Conservation (phyloP, 2,113 vertebrate species). For the Myrmecophaga tridactyla region DNA sequence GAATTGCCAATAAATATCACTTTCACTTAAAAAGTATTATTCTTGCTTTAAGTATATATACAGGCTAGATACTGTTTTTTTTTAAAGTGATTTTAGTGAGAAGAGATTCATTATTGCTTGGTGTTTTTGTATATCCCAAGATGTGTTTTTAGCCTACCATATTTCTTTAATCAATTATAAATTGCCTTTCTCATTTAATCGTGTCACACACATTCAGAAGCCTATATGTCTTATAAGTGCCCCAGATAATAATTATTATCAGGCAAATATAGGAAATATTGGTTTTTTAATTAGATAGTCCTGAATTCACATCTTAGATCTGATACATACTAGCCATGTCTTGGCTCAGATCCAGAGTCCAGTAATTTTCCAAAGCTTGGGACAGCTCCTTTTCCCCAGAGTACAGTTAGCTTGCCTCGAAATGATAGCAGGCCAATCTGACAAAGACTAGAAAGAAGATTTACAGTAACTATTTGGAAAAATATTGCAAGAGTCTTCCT, state of each 20-base stretch:
- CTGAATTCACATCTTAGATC: not conserved
- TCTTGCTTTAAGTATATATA: not conserved
- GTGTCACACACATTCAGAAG: not conserved
- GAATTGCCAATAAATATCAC: not conserved
- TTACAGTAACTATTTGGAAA: not conserved
- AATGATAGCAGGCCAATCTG: not conserved
- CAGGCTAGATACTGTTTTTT: not conserved
- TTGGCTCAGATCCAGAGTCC: not conserved
- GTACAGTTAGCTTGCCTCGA: not conserved
- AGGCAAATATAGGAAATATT: not conserved
- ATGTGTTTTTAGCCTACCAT: not conserved
- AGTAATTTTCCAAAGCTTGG: not conserved
- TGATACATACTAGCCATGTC: not conserved
- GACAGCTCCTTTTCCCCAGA: not conserved
- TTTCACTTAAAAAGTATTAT: not conserved
- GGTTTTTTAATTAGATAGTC: not conserved
- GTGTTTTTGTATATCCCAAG: not conserved
- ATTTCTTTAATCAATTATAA: slow-evolving; percentile 6
- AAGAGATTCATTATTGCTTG: not conserved
- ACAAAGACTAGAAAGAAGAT: not conserved
- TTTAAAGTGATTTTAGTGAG: not conserved
- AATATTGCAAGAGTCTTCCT: not conserved
- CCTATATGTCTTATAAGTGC: not conserved
- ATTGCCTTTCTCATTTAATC: not conserved
- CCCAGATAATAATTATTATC: not conserved